These are phyloP conservation scores for Strix aluco DNA, from an alignment of 2,113 vertebrate species.

Conservation along the genomic window DNA sequence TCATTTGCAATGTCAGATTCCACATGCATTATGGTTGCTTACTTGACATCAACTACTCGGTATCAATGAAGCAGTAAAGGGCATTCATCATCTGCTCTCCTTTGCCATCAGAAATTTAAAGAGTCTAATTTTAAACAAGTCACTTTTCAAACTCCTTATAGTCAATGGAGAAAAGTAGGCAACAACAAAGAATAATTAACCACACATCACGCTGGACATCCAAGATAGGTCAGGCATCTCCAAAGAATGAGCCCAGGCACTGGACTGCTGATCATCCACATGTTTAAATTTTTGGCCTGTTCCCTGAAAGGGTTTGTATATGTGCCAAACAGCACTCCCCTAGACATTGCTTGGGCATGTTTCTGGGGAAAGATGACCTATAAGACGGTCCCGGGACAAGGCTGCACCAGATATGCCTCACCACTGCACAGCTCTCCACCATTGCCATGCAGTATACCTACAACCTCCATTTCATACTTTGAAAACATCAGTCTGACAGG, in stretches of 20 bases:
- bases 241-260: not conserved
- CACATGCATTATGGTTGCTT: not conserved
- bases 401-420: not conserved
- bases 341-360: not conserved
- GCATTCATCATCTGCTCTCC: not conserved
- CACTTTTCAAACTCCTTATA: not conserved
- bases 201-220: accelerated
- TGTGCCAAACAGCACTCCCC: not conserved
- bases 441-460: not conserved
- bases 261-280: not conserved
- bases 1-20: not conserved
- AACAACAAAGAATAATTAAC: not conserved
- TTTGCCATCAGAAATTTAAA: not conserved
- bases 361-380: not conserved
- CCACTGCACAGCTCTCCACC: not conserved
- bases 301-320: not conserved
- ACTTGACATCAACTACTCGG: not conserved
- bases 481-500: not conserved
- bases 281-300: not conserved
- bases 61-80: not conserved
- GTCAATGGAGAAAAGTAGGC: not conserved
- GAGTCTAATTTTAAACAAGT: not conserved
- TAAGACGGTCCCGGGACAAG: not conserved
- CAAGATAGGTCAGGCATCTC: not conserved
- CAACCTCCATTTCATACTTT: accelerated